Evolutionary conservation across 2,113 vertebrate genomes (phyloP).

Genomic region (Jacana jacana): DNA sequence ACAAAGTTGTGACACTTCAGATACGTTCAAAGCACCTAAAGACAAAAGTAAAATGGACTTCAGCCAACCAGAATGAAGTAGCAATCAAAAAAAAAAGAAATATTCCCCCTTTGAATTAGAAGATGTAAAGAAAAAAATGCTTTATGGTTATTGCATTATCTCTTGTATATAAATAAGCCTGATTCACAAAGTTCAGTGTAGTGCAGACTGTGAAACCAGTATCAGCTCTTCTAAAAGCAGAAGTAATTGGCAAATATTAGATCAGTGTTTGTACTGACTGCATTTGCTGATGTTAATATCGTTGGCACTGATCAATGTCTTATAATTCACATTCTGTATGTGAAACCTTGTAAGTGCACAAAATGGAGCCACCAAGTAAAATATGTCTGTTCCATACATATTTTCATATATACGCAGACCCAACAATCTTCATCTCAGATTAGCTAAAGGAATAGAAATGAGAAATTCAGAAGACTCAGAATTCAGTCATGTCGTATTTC

Average conservation of each 20-base stretch:
- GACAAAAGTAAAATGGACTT: neutral
- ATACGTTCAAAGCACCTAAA: neutral
- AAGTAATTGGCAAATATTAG: neutral
- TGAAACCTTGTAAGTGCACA: neutral
- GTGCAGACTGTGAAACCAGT: neutral
- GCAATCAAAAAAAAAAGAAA: neutral
- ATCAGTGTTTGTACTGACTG: neutral
- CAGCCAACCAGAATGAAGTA: neutral
- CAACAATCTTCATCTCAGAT: neutral
- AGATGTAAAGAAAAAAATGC: neutral
- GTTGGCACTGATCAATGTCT: neutral
- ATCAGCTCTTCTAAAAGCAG: neutral
- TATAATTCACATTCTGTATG: neutral
- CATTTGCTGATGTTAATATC: neutral
- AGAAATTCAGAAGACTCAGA: neutral
- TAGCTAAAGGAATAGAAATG: neutral
- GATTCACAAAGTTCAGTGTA: neutral
- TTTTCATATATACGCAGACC: too few relatives aligned
- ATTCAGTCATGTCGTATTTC: neutral
- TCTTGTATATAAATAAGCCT: neutral
- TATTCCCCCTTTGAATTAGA: neutral
- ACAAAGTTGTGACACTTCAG: neutral
- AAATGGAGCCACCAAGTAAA: neutral
- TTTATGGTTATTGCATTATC: neutral
- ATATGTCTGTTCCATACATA: neutral